Conservation (phyloP, 2,113 vertebrate species). For the Malurus elegans region DNA sequence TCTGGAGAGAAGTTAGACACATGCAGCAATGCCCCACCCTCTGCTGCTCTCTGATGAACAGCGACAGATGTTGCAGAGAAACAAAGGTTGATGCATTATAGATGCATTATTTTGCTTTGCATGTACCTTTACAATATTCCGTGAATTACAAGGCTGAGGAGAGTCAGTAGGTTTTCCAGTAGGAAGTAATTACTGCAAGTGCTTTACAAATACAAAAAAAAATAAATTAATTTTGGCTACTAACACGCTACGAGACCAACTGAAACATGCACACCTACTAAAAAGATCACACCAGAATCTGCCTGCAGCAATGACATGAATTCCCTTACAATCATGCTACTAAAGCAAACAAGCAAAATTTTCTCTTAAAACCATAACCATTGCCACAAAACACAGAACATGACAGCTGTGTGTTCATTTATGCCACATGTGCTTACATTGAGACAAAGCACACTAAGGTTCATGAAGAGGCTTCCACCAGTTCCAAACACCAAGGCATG, state of each 20-base stretch:
- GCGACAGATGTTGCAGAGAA: not conserved
- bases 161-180: not conserved
- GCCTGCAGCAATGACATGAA: not conserved
- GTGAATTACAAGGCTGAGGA: not conserved
- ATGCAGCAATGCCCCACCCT: not conserved
- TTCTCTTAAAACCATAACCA: not conserved
- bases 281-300: not conserved
- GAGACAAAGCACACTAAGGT: not conserved
- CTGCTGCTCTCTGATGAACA: not conserved
- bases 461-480: not conserved
- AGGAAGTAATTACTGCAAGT: not conserved
- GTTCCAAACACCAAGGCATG: not conserved
- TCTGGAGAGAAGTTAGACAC: not conserved
- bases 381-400: not conserved
- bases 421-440: not conserved
- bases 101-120: not conserved
- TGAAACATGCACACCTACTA: not conserved
- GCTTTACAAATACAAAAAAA: not conserved
- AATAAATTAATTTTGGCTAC: not conserved
- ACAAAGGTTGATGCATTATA: accelerated
- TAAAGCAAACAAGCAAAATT: not conserved
- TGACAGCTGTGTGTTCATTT: not conserved
- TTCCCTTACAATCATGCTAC: not conserved
- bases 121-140: not conserved
- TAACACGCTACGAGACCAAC: not conserved